phyloP scores from a whole-genome alignment of 1,140 invertebrate genomes.

The Heliothis subflexa region DNA sequence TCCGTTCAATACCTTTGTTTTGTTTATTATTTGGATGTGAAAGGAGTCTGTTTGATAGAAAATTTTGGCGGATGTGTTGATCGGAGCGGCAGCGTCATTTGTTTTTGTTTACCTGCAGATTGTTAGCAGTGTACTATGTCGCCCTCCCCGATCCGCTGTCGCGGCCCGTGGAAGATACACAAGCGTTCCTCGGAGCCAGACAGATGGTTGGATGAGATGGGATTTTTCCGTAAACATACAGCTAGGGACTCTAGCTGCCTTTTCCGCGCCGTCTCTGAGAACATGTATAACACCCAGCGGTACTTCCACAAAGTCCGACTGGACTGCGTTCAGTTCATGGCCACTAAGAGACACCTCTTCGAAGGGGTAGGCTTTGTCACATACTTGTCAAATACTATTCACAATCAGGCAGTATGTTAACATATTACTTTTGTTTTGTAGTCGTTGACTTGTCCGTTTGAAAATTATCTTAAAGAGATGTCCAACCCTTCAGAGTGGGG shows the following conservation, averaged over 20 bases:
- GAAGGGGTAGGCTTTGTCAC: slow-evolving; percentile 77
- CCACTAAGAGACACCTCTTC: slow-evolving; percentile 84
- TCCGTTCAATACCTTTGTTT: slow-evolving; percentile 24
- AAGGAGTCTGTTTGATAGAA: slow-evolving; percentile 33
- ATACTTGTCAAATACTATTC: slow-evolving; percentile 52
- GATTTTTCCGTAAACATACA: slow-evolving; percentile 93
- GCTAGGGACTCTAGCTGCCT: slow-evolving; percentile 94
- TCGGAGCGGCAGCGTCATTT: slow-evolving; percentile 69
- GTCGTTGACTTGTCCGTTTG: slow-evolving; percentile 87
- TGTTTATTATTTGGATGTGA: slow-evolving; percentile 25
- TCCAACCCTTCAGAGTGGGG: slow-evolving; percentile 90
- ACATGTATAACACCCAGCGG: slow-evolving; percentile 93
- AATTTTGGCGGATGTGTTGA: slow-evolving; percentile 43
- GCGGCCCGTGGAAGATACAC: slow-evolving; percentile 81
- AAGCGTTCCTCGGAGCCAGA: slow-evolving; percentile 87
- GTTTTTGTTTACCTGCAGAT: slow-evolving; percentile 85
- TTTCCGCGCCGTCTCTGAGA: slow-evolving; percentile 94
- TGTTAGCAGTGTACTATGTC: slow-evolving; percentile 76
- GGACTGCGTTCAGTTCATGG: slow-evolving; percentile 91
- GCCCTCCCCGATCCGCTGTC: slow-evolving; percentile 78
- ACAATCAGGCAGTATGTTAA: slow-evolving; percentile 54
- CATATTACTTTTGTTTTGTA: slow-evolving; percentile 78
- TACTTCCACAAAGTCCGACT: slow-evolving; percentile 91
- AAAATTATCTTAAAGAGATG: slow-evolving; percentile 90
- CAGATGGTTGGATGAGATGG: slow-evolving; percentile 91